A percentile compares a stretch with the other conserved stretches of the same genome.
phyloP scores from a whole-genome alignment of 2,888 invertebrate genomes.

The Lasius platythorax region DNA sequence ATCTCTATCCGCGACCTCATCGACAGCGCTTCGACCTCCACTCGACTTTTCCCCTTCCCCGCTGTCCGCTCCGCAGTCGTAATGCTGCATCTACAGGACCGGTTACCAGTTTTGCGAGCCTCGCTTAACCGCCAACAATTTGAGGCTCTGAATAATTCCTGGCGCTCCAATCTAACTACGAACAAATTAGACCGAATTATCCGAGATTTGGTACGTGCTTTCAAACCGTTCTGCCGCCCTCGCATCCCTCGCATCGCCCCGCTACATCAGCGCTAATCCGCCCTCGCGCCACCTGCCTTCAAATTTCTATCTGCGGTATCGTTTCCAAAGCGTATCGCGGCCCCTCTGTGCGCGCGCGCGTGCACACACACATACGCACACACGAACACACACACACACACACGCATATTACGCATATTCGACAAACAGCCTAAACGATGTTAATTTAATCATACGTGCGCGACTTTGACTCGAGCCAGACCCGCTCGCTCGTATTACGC shows the following conservation, averaged over 20 bases:
- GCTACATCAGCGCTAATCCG: constrained; percentile 34
- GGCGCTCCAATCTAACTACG: constrained; percentile 84
- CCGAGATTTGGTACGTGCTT: constrained; percentile 79
- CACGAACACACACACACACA: constrained; percentile 19
- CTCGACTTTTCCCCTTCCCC: constrained; percentile 57
- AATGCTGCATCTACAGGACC: constrained; percentile 67
- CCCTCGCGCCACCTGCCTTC: constrained; percentile 42
- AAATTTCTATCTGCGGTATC: constrained; percentile 54
- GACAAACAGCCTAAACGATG: constrained; percentile 57
- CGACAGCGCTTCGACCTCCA: constrained; percentile 52
- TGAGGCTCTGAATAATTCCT: constrained; percentile 84
- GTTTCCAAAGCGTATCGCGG: constrained; percentile 39
- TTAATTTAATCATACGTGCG: constrained; percentile 55
- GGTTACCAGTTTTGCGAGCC: constrained; percentile 78
- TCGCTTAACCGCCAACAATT: constrained; percentile 84
- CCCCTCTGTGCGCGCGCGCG: background rate
- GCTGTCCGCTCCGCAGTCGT: constrained; percentile 47
- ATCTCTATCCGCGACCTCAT: constrained; percentile 55
- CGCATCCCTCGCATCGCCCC: constrained; percentile 22
- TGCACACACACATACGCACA: background rate
- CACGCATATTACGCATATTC: constrained; percentile 50
- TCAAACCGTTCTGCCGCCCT: constrained; percentile 67
- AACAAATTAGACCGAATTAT: constrained; percentile 85
- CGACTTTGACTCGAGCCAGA: constrained; percentile 48
- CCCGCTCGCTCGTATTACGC: constrained; percentile 34